A percentile compares a stretch with the other conserved stretches of the same genome.
phyloP scores from a whole-genome alignment of 2,888 invertebrate species.

The Arctia plantaginis region DNA sequence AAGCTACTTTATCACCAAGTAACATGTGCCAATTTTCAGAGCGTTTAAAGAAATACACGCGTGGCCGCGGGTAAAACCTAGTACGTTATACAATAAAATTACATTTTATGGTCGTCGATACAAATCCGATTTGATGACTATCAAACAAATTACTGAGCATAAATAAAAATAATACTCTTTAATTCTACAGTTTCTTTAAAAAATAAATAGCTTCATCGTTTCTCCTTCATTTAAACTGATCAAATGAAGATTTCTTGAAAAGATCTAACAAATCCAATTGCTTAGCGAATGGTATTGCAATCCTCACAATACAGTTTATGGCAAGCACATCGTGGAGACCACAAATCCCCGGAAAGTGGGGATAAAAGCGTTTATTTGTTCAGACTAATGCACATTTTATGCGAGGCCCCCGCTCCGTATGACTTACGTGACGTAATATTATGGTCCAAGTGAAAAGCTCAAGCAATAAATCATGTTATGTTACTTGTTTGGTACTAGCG shows the following conservation, averaged over 20 bases:
- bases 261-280: conserved; percentile 38
- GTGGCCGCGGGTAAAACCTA: too few relatives aligned
- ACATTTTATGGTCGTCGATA: not conserved
- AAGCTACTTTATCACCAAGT: too few relatives aligned
- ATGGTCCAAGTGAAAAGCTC: conserved; percentile 46
- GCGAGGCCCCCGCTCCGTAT: conserved; percentile 77
- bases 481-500: not conserved
- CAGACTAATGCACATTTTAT: conserved; percentile 84
- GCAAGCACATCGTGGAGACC: conserved; percentile 65
- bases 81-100: not conserved
- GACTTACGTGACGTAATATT: conserved; percentile 78
- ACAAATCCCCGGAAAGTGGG: conserved; percentile 76
- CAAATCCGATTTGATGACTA: not conserved
- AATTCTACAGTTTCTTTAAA: not conserved
- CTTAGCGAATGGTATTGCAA: conserved; percentile 49
- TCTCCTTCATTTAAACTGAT: not conserved
- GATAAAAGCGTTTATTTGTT: conserved; percentile 84
- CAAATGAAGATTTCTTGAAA: conserved; percentile 13
- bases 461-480: conserved; percentile 11
- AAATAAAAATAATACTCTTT: not conserved
- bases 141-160: not conserved
- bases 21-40: too few relatives aligned
- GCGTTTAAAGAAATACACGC: too few relatives aligned
- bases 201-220: too few relatives aligned
- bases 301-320: conserved; percentile 58